Base-by-base conservation (phyloP, 1,140 invertebrate genomes). In the Zaprionus capensis region DNA sequence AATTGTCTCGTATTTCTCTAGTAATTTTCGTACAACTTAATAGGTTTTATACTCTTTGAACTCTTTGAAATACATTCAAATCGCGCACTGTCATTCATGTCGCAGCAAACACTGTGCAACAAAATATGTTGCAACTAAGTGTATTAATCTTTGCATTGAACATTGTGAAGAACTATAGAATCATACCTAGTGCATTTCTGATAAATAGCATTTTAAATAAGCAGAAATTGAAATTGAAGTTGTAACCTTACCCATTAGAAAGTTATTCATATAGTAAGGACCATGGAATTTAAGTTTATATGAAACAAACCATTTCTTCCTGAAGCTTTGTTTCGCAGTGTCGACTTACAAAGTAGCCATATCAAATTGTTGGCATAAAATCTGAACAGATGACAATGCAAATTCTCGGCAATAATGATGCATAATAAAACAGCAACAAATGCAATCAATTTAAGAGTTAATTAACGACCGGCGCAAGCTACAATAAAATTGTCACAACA, bases 331-430 rank as follows among this genome's bases (percentile, higher is more conserved):
- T 57, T 62, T 5, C 4, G 22, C 20, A 58, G 38, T 64, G 31
- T 12, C n/a, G 1, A 9, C 51, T 22, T 17, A 15, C 24, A 22
- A 53, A 38, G 51, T 38, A 44, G 26, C 34, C 36, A 17, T 56
- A 56, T 11, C 5, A 44, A 72, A 71, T 71, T 26, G 26, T 67
- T 17, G 55, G 26, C 31, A 34, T 56, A 44, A 62, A 64, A 66
- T 80, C 56, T 51, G 38, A 56, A 12, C 26, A 36, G 59, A 68
- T 80, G 78, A 80, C 66, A 24, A 22, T 56, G 78, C 78, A 67
- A 24, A 26, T 73, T 66, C 2, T 17, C 15, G n/a, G 20, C 31
- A 63, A 56, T 56, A 22, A 53, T 34, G 17, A 34, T 64, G 31
- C 64, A 62, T 61, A 38, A 62, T 62, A 24, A 53, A 51, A 65